These are phyloP conservation scores for Alviniconcha marisindica DNA, from an alignment of 1,140 invertebrate genomes.

Conservation along the genomic window DNA sequence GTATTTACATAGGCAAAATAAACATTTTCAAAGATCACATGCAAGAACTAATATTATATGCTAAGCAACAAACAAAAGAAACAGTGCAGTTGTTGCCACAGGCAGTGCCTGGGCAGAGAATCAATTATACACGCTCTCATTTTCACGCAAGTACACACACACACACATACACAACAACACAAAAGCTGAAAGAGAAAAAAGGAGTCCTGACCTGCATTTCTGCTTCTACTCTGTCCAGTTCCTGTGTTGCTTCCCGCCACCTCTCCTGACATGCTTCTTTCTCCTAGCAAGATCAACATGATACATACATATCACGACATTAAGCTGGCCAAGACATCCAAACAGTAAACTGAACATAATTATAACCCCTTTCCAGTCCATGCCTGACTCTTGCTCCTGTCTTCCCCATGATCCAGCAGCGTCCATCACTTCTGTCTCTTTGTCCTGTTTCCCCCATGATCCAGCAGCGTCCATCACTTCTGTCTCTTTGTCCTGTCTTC, in stretches of 20 bases:
- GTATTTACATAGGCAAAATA: too few relatives aligned
- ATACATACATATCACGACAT: too few relatives aligned
- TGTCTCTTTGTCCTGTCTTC: too few relatives aligned
- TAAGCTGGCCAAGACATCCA: too few relatives aligned
- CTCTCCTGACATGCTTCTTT: constrained; percentile 65
- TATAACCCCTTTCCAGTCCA: too few relatives aligned
- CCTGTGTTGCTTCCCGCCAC: constrained; percentile 67
- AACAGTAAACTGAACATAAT: too few relatives aligned
- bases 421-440: too few relatives aligned
- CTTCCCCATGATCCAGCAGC: too few relatives aligned
- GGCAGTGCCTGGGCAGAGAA: neutral
- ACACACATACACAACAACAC: constrained; percentile 1
- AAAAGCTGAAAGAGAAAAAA: neutral
- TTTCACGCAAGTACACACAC: neutral
- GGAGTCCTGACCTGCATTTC: constrained; percentile 61
- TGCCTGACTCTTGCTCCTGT: too few relatives aligned
- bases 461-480: too few relatives aligned
- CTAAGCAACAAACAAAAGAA: neutral
- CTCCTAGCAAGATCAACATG: constrained; percentile 53
- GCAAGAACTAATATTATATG: neutral
- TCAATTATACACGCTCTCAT: neutral
- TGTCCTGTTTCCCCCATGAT: too few relatives aligned
- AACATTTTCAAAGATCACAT: neutral
- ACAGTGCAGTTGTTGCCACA: neutral
- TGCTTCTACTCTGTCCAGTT: constrained; percentile 66